Conservation (phyloP, 2,888 invertebrate species). For the Eugnorisma glareosa region DNA sequence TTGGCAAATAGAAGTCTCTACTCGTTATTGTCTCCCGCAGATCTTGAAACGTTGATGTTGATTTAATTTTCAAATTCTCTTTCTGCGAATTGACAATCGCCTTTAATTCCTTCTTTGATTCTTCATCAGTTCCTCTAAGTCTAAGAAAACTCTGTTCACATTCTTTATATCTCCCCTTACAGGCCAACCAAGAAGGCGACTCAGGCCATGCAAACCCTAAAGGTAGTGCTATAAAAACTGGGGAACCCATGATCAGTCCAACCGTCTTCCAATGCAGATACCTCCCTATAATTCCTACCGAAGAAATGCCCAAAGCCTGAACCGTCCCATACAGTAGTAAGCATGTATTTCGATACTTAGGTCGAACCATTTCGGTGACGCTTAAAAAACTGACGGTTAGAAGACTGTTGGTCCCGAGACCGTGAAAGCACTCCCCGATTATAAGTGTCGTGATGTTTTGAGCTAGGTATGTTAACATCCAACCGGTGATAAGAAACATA, state of each 20-base stretch:
- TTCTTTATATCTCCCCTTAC: constrained; percentile 51
- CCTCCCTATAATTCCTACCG: constrained; percentile 50
- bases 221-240: constrained; percentile 45
- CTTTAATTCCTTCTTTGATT: constrained; percentile 55
- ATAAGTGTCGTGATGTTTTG: constrained; percentile 27
- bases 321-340: constrained; percentile 43
- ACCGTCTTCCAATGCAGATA: constrained; percentile 58
- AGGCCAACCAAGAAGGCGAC: constrained; percentile 64
- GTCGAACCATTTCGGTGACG: constrained; percentile 59
- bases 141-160: constrained; percentile 52
- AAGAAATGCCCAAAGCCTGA: constrained; percentile 52
- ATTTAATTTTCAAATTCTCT: constrained; percentile 16
- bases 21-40: constrained; percentile 22
- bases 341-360: constrained; percentile 51
- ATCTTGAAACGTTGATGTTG: background rate
- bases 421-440: constrained; percentile 61
- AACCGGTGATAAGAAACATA: constrained; percentile 53
- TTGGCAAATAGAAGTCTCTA: constrained; percentile 54
- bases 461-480: constrained; percentile 50
- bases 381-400: constrained; percentile 53
- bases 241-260: constrained; percentile 51
- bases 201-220: constrained; percentile 60
- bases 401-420: constrained; percentile 57
- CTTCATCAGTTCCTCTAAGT: constrained; percentile 57
- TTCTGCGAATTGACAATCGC: constrained; percentile 43